Evolutionary conservation across 2,113 vertebrate species (phyloP).

Genomic region (Stegostoma tigrinum): DNA sequence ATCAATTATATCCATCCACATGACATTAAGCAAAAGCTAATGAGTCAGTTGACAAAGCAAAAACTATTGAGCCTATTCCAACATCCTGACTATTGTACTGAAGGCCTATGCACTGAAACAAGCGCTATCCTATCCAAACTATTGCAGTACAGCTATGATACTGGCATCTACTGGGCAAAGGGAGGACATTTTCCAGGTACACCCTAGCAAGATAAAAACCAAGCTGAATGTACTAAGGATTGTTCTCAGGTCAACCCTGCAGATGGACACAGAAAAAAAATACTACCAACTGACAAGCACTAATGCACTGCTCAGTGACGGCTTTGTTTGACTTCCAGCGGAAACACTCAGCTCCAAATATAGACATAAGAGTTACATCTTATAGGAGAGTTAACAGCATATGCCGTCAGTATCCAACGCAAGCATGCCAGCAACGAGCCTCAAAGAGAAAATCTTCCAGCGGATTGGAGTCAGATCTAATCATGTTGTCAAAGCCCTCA

Average conservation of each 20-base stretch:
- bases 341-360: neutral
- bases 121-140: neutral
- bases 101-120: neutral
- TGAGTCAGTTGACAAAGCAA: neutral
- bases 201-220: neutral
- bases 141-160: neutral
- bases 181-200: neutral
- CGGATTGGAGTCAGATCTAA: neutral
- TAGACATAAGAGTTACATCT: neutral
- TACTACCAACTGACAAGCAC: neutral
- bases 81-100: neutral
- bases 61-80: neutral
- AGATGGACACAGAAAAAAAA: neutral
- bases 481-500: neutral
- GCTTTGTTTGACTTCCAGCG: neutral
- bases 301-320: neutral
- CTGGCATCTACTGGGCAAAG: neutral
- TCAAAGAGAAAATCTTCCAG: neutral
- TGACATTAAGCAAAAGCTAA: neutral
- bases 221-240: neutral
- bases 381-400: too few species aligned
- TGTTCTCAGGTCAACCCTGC: neutral
- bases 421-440: neutral
- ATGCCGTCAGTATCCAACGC: neutral
- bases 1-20: neutral